phyloP scores from a whole-genome alignment of 2,797 vertebrate genomes.

The Eulemur albifrons region DNA sequence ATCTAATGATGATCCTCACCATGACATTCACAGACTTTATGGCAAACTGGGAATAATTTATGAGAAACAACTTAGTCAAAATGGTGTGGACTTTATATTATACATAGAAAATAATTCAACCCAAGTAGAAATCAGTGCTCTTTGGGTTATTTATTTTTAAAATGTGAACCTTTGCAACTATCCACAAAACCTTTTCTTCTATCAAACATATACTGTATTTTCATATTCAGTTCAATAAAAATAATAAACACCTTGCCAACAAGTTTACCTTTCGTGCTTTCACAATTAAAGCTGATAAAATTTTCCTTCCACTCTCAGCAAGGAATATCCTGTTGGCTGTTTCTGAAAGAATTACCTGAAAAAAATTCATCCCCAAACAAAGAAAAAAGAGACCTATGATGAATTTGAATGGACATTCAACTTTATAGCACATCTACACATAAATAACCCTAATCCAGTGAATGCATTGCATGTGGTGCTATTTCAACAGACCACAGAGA shows the following conservation, averaged over 20 bases:
- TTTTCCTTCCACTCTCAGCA: constrained; percentile 94
- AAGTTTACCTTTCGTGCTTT: constrained; percentile 92
- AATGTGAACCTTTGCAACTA: not conserved
- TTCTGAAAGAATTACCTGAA: constrained; percentile 93
- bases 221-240: constrained; percentile 37
- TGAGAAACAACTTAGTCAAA: not conserved
- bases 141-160: not conserved
- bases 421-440: not conserved
- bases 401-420: not conserved
- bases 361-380: constrained; percentile 47
- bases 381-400: not conserved
- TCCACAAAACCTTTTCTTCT: not conserved
- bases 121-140: not conserved
- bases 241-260: not conserved
- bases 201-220: constrained; percentile 23
- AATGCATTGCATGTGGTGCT: not conserved
- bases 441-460: not conserved
- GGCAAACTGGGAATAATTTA: not conserved
- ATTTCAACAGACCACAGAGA: not conserved
- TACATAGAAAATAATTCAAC: not conserved
- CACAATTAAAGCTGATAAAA: constrained; percentile 93
- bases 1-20: not conserved
- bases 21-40: not conserved
- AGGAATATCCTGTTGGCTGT: constrained; percentile 92
- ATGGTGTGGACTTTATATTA: not conserved